A percentile compares a stretch with the other conserved stretches of the same genome.
Evolutionary conservation across 2,888 invertebrate genomes (phyloP).

Genomic region (Daptonema setosum): DNA sequence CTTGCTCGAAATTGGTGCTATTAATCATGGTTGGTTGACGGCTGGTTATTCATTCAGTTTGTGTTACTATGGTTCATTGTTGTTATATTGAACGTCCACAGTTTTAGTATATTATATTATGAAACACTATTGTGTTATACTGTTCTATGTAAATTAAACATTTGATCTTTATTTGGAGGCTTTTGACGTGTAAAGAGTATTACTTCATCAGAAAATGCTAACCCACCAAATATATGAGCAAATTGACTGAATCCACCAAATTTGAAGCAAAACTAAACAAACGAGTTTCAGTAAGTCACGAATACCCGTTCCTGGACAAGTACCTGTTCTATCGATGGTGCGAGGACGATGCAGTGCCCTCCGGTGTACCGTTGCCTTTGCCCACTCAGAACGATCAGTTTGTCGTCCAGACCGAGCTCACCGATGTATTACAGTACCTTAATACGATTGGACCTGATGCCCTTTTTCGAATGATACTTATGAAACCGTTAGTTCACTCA

Average conservation of each 20-base stretch:
- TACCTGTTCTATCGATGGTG: conserved; percentile 58
- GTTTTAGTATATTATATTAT: neutral
- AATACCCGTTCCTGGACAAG: conserved; percentile 60
- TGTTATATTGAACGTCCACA: neutral
- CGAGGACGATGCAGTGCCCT: conserved; percentile 39
- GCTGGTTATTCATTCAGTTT: neutral
- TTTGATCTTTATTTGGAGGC: no score
- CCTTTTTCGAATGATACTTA: conserved; percentile 51
- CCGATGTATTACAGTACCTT: conserved; percentile 37
- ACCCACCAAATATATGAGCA: no score
- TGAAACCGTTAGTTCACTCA: conserved; percentile 55
- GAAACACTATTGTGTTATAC: no score
- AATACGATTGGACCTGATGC: conserved; percentile 55
- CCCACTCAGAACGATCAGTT: conserved; percentile 10
- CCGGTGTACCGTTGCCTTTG: conserved; percentile 8
- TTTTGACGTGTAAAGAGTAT: no score
- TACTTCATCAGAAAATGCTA: no score
- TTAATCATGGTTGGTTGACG: conserved; percentile 45
- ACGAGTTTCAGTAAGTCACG: conserved; percentile 42
- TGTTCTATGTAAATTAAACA: no score
- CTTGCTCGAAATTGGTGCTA: conserved; percentile 50
- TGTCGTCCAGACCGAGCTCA: conserved; percentile 19
- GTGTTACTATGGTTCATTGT: neutral
- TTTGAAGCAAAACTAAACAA: neutral
- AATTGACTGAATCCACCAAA: no score